Evolutionary conservation across 2,888 invertebrate species (phyloP), one percentile per base, ranked within the genome.

Genomic region (Sacculina carcini): DNA sequence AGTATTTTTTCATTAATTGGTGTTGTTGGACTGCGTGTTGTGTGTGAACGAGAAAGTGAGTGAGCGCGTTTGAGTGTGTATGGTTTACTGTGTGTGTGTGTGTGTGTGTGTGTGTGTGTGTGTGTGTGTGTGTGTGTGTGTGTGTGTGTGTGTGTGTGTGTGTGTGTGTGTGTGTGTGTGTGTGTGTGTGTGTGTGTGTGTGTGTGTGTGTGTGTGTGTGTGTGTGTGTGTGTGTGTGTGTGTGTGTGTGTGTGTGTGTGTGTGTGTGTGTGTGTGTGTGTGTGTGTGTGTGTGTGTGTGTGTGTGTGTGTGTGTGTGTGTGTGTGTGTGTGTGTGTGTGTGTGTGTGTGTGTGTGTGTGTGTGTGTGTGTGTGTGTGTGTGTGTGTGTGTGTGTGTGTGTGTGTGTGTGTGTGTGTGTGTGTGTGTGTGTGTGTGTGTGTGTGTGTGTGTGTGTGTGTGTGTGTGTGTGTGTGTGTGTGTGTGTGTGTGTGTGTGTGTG

Each of bases 181-280:
- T 47, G 31, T 47, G 31, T 47, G 16, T 32, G 14, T 47, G 16
- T 32, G 16, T 47, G 31, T 47, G 31, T 49, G 26, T 19, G 34
- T 48, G 12, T 48, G 6, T 48, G 34, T 48, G 34, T 31, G 34
- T 48, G 14, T 48, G 16, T 48, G 34, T 48, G 34, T 31, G 34
- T 48, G 34, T 48, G 34, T 48, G 14, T 48, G 16, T 48, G 32
- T 48, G 32, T 28, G 14, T 48, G 32, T 48, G 14, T 26, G 32
- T 48, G 32, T 28, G 32, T 48, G 32, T 48, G 32, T 48, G 19
- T 36, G 16, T 50, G 36, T 50, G 14, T 50, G 36, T 36, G 19
- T 46, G 32, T 48, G 16, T 49, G 24, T 16, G 24, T 24, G 36
- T 49, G 12, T 24, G 6, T 24, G 4, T 36, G 12, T 49, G 1